Percentiles rank a stretch among this genome's conserved stretches.
phyloP scores from a whole-genome alignment of 2,113 vertebrate species.

The Propithecus coquereli region DNA sequence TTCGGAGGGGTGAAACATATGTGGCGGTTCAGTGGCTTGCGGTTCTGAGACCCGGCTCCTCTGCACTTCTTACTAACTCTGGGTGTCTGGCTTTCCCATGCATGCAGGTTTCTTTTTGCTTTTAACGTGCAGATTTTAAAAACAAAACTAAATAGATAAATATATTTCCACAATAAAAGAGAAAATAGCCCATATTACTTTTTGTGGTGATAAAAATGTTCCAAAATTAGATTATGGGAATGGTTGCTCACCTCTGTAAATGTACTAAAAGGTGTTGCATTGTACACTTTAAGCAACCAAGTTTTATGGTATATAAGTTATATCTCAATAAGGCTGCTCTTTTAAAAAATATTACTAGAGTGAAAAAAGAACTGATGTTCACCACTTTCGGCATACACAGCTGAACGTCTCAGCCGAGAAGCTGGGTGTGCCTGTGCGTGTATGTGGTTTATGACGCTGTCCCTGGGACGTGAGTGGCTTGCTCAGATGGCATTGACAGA shows the following conservation, averaged over 20 bases:
- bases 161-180: slow-evolving; percentile 13
- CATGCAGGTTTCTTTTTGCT: background rate
- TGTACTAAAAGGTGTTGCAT: background rate
- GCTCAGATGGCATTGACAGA: background rate
- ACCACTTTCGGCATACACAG: background rate
- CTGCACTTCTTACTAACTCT: background rate
- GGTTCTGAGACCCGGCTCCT: background rate
- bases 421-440: background rate
- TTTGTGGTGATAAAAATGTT: background rate
- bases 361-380: background rate
- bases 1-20: background rate
- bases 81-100: background rate
- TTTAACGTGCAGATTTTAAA: background rate
- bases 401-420: background rate
- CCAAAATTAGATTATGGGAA: background rate
- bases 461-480: background rate
- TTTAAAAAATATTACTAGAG: background rate
- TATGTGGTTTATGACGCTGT: background rate
- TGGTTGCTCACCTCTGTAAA: background rate
- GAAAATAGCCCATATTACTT: background rate
- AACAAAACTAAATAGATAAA: background rate
- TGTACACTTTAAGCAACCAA: background rate
- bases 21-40: background rate
- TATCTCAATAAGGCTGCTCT: background rate
- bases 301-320: background rate